Base-by-base conservation (phyloP, 2,888 invertebrate genomes). In the Notodonta dromedarius region DNA sequence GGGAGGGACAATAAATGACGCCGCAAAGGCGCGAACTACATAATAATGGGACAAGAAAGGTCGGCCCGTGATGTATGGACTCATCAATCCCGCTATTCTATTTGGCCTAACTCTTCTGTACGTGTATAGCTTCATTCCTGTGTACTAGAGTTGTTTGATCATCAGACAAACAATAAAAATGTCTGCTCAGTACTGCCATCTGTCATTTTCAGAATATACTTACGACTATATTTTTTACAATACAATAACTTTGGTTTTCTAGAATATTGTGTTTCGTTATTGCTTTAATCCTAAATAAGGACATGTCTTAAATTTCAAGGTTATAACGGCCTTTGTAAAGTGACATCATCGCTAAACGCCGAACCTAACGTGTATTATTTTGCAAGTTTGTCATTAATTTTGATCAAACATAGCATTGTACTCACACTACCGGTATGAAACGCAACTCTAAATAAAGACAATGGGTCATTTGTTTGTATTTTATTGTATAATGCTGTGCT, bases 31-130 rank as follows among this genome's bases (percentile, higher is more conserved):
- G 78, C 70, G 76, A 77, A 81, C 77, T 72, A 77, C 76, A 78
- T 75, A 76, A 77, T 82, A 84, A 84, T 80, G 78, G 63, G 67
- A 76, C 71, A 67, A 65, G 69, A 77, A 79, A 85, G 82, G 81
- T 84, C 82, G 77, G 54, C 65, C 54, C 66, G 60, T 78, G 78
- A 84, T 64, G 64, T 69, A 82, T 81, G 65, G 71, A 67, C 68
- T 67, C 74, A 80, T 83, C 78, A 76, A 78, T 79, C 74, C 61
- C 56, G 61, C 58, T 59, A 69, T 71, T 70, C 56, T 57, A 55
- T 61, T 58, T 61, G 57, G 40, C 58, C 58, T 50, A 50, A 4
- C 65, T 61, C 51, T 57, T 32, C 32, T 57, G 24, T 53, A 52
- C 24, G 50, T 54, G 44, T 32, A 39, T 32, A 14, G 56, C 35